Percentiles rank a stretch among this genome's conserved stretches.
phyloP scores from a whole-genome alignment of 2,888 invertebrate species.

The Zonitis immaculata region DNA sequence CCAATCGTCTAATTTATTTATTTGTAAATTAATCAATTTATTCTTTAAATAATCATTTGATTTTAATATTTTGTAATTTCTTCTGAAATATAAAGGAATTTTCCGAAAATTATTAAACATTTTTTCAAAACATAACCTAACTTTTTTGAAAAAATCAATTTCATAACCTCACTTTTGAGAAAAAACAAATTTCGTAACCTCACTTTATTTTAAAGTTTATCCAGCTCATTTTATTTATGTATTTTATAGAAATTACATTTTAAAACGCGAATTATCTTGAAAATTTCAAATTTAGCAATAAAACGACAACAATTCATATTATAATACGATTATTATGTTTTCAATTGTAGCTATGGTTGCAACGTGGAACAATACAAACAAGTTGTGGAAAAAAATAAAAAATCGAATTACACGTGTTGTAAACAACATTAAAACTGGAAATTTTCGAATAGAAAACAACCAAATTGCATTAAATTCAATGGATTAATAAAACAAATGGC shows the following conservation, averaged over 20 bases:
- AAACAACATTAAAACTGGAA: neutral
- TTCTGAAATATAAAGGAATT: neutral
- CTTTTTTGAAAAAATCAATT: too few relatives aligned
- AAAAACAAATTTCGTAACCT: too few relatives aligned
- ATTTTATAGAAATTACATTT: too few relatives aligned
- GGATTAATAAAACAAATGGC: neutral
- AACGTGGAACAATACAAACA: neutral
- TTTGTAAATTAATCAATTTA: conserved; percentile 15
- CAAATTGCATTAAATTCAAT: too few relatives aligned
- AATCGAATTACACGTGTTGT: too few relatives aligned
- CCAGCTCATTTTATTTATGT: too few relatives aligned
- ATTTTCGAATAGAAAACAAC: too few relatives aligned
- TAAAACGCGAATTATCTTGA: too few relatives aligned
- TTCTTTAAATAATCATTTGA: conserved; percentile 10
- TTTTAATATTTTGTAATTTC: neutral
- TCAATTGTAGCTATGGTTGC: neutral
- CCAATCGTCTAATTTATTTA: conserved; percentile 28
- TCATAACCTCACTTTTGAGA: neutral
- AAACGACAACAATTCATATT: too few relatives aligned
- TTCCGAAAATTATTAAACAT: neutral
- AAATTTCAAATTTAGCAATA: too few relatives aligned
- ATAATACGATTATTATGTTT: too few relatives aligned
- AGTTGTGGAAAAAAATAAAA: neutral
- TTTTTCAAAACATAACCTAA: neutral
- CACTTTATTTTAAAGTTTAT: too few relatives aligned